These are phyloP conservation scores for Xestia ashworthii DNA, from an alignment of 2,888 invertebrate species.

Conservation along the genomic window DNA sequence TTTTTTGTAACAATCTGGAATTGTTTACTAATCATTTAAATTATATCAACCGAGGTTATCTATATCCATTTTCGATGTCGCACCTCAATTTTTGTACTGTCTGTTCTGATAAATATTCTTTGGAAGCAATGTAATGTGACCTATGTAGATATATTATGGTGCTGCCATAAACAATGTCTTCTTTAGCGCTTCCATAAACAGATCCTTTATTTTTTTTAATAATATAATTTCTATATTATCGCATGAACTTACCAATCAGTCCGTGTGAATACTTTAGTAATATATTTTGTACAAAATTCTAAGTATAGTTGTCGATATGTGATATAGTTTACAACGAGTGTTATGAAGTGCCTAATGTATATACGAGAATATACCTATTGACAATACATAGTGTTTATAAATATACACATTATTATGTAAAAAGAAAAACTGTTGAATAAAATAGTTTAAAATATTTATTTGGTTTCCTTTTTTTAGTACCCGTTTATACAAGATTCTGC, in stretches of 20 bases:
- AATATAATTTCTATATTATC: constrained; percentile 27
- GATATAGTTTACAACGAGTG: constrained; percentile 88
- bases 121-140: constrained; percentile 20
- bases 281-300: constrained; percentile 78
- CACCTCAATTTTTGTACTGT: neutral
- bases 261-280: constrained; percentile 70
- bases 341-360: constrained; percentile 85
- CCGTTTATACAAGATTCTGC: neutral
- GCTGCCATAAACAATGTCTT: constrained; percentile 48
- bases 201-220: constrained; percentile 43
- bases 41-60: neutral
- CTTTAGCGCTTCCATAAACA: constrained; percentile 74
- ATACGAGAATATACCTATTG: constrained; percentile 74
- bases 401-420: constrained; percentile 76
- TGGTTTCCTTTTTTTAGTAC: constrained; percentile 22
- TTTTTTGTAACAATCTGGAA: constrained; percentile 42
- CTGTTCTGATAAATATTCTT: constrained; percentile 6
- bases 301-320: constrained; percentile 82
- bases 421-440: constrained; percentile 83
- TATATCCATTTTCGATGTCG: neutral
- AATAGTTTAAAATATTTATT: constrained; percentile 74
- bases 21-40: constrained; percentile 26
- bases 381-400: constrained; percentile 71
- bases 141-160: constrained; percentile 49
- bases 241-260: constrained; percentile 52